These are phyloP conservation scores for Drosophila ficusphila DNA, from an alignment of 1,140 invertebrate species.

Conservation along the genomic window DNA sequence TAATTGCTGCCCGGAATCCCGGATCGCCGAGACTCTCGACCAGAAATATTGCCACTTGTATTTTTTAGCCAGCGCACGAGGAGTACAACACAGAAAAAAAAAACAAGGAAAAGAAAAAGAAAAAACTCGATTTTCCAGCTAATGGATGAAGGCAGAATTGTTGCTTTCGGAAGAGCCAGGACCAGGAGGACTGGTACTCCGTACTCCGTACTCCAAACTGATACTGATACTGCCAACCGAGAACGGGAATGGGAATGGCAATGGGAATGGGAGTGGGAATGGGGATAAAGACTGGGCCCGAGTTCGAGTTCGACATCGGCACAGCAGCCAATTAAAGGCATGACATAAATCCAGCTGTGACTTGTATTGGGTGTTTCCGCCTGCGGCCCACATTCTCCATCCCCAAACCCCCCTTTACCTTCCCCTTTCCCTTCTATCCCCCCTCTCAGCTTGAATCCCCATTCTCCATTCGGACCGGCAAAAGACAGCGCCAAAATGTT, in stretches of 20 bases:
- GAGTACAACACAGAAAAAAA: background rate
- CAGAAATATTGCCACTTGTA: constrained; percentile 72
- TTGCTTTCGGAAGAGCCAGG: constrained; percentile 43
- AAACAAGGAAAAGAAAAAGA: background rate
- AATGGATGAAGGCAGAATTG: constrained; percentile 71
- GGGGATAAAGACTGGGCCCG: constrained; percentile 15
- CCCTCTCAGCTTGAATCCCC: background rate
- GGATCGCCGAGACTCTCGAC: constrained; percentile 1
- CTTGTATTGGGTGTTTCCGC: constrained; percentile 84
- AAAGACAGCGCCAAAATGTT: constrained; percentile 76
- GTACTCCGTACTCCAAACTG: background rate
- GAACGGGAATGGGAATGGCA: constrained; percentile 9
- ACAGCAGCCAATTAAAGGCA: constrained; percentile 84
- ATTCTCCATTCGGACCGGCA: constrained; percentile 22
- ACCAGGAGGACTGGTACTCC: constrained; percentile 10
- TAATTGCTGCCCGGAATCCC: constrained; percentile 61
- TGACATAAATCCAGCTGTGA: constrained; percentile 84
- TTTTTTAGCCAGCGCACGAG: constrained; percentile 57
- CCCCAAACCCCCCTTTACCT: constrained; percentile 12
- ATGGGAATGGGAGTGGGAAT: constrained; percentile 18
- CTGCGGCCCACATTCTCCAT: constrained; percentile 81
- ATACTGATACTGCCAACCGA: constrained; percentile 20
- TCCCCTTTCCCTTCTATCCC: constrained; percentile 1
- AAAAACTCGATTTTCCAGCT: constrained; percentile 78
- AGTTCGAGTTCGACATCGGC: constrained; percentile 58